These are phyloP conservation scores for Triplophysa bombifrons DNA, from an alignment of 2,797 vertebrate genomes.

Conservation along the genomic window DNA sequence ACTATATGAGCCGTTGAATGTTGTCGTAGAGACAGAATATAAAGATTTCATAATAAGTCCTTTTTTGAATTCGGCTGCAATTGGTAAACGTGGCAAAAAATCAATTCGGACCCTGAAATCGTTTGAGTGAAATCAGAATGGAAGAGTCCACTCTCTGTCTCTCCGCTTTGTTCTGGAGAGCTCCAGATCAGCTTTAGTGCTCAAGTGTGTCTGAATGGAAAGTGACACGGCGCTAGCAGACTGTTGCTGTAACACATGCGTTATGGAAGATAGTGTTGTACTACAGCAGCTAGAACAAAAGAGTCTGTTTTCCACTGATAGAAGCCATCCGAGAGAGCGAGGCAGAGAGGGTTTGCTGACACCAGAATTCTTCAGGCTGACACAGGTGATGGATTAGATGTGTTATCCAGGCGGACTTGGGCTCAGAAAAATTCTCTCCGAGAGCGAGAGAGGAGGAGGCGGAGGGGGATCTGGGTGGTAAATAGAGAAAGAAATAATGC, in stretches of 20 bases:
- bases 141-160: background rate
- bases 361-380: slow-evolving; percentile 77
- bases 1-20: no score
- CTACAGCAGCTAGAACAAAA: slow-evolving; percentile 69
- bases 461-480: slow-evolving; percentile 19
- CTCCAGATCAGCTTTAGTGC: slow-evolving; percentile 44
- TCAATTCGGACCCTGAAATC: background rate
- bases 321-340: slow-evolving; percentile 58
- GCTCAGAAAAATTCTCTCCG: slow-evolving; percentile 63
- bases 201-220: slow-evolving; percentile 59
- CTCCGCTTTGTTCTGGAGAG: slow-evolving; percentile 15
- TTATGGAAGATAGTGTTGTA: slow-evolving; percentile 72
- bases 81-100: background rate
- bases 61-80: background rate
- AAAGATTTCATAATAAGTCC: no score
- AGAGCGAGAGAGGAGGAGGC: slow-evolving; percentile 48
- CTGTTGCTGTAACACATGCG: slow-evolving; percentile 65
- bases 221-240: slow-evolving; percentile 66
- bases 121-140: background rate
- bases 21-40: no score
- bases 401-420: slow-evolving; percentile 75
- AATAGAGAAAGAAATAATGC: slow-evolving; percentile 19
- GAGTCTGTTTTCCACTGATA: slow-evolving; percentile 60
- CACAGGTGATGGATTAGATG: slow-evolving; percentile 81
- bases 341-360: slow-evolving; percentile 65